Evolutionary conservation across 1,140 invertebrate genomes (phyloP), one percentile per base, ranked within the genome.

Genomic region (Teleopsis dalmanni): DNA sequence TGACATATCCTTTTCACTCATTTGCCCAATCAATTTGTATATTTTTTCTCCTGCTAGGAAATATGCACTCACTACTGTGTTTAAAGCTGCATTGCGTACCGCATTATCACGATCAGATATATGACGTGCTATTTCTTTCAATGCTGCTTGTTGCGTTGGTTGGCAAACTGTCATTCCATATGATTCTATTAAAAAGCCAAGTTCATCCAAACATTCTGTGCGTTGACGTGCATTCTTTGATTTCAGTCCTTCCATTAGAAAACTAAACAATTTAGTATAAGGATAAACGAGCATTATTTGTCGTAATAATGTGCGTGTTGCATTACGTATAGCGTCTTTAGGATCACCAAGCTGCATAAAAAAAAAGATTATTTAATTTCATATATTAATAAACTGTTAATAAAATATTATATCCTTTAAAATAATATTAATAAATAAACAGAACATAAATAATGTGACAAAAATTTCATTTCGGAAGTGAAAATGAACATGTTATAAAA

Each of bases 201-300:
- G 76, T 65, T 94, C 89, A 62, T 96, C 92, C 34, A 98, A 75
- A 67, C 95, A 98, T 73, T 98, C 95, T 82, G 91, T 87, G 66
- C 95, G 78, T 72, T 98, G 95, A 46, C 95, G 79, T 5, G 95
- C 87, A 75, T 98, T 98, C 73, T 98, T 98, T 0, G 91, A 94
- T 68, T 94, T 94, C 2, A 98, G 72, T 11, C 93, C 95, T 62
- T 98, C 93, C 82, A 97, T 88, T 3, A 98, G 76, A 61, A 88
- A 89, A 2, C 77, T 47, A 76, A 95, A 98, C 56, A 98, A 76
- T 70, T 95, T 97, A 27, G 82, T 87, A 33, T 88, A 85, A 2
- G 93, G 85, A 71, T 93, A 96, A 1, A 98, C 80, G 14, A 83
- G 74, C 48, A 83, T 84, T 6, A 97, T 85, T 65, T 87, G 84